Evolutionary conservation across 1,140 invertebrate genomes (phyloP).

Genomic region (Zelostemma sp.): DNA sequence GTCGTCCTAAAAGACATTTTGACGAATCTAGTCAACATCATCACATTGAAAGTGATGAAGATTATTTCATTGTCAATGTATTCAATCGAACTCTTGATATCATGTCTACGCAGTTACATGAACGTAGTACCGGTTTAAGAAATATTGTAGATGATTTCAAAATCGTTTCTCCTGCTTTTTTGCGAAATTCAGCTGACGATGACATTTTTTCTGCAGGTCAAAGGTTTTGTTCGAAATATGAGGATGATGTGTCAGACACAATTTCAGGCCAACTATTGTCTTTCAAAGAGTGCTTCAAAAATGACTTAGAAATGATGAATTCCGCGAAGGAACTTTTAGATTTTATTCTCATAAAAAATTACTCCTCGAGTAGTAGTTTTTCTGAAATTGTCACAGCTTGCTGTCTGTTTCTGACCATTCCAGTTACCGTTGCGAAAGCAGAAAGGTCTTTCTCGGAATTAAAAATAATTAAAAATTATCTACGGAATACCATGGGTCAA

Average conservation of each 20-base stretch:
- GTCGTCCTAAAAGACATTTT: neutral
- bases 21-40: neutral
- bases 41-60: neutral
- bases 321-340: neutral
- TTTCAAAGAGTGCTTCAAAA: neutral
- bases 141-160: neutral
- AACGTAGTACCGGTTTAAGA: neutral
- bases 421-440: slow-evolving; percentile 31
- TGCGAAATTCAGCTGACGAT: neutral
- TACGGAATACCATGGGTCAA: slow-evolving; percentile 33
- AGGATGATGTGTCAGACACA: slow-evolving; percentile 1
- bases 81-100: slow-evolving; percentile 4
- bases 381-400: too few relatives aligned
- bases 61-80: neutral
- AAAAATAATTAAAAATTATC: slow-evolving; percentile 41
- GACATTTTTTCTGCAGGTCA: neutral
- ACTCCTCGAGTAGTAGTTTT: too few relatives aligned
- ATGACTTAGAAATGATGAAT: neutral
- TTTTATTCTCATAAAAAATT: too few relatives aligned
- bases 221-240: neutral
- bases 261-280: slow-evolving; percentile 4
- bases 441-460: slow-evolving; percentile 40
- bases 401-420: slow-evolving; percentile 33
- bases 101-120: neutral
- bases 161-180: neutral